A percentile compares a stretch with the other conserved stretches of the same genome.
Conservation (phyloP, 2,113 vertebrate species). For the Seriola aureovittata region DNA sequence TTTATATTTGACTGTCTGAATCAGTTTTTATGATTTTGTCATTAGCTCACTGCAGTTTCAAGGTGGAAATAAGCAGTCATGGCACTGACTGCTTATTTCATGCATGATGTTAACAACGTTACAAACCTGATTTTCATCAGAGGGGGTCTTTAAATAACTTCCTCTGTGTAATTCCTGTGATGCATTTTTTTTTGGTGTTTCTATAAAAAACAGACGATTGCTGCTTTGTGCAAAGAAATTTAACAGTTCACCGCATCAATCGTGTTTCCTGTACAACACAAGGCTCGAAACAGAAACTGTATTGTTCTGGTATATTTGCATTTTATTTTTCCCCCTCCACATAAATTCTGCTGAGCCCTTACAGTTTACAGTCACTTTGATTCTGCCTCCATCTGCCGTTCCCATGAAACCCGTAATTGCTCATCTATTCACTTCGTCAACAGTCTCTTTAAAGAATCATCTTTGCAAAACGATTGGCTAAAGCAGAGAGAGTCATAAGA, state of each 20-base stretch:
- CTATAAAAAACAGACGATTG: neutral
- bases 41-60: too few species aligned
- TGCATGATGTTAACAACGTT: too few species aligned
- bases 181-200: neutral
- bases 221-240: slow-evolving; percentile 26
- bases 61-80: too few species aligned
- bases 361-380: slow-evolving; percentile 72
- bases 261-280: slow-evolving; percentile 40
- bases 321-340: slow-evolving; percentile 26
- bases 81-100: too few species aligned
- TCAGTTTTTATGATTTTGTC: too few species aligned
- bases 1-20: too few species aligned
- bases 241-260: slow-evolving; percentile 15
- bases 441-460: slow-evolving; percentile 64
- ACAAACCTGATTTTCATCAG: too few species aligned
- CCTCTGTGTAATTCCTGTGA: neutral
- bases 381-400: slow-evolving; percentile 71
- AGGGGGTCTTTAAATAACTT: neutral
- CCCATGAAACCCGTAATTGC: slow-evolving; percentile 72
- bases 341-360: slow-evolving; percentile 68
- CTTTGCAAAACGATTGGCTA: slow-evolving; percentile 58
- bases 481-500: slow-evolving; percentile 46
- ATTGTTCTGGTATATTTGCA: slow-evolving; percentile 65
- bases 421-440: slow-evolving; percentile 74
- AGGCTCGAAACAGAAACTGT: slow-evolving; percentile 59